Evolutionary conservation across 2,888 invertebrate species (phyloP).

Genomic region (Dynastes grantii): DNA sequence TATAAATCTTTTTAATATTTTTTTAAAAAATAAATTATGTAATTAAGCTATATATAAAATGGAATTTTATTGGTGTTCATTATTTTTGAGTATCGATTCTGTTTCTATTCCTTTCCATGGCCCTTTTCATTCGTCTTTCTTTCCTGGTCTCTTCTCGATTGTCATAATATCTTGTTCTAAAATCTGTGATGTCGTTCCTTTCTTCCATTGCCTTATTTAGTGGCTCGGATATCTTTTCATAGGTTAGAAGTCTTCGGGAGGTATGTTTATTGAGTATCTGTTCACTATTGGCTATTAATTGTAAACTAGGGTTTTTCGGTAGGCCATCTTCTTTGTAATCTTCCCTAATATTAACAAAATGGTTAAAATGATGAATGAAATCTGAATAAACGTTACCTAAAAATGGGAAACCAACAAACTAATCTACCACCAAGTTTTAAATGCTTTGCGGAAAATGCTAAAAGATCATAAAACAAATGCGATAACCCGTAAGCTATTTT

Average conservation of each 20-base stretch:
- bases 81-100: slow-evolving; percentile 60
- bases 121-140: slow-evolving; percentile 73
- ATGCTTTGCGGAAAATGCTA: slow-evolving; percentile 86
- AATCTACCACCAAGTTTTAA: slow-evolving; percentile 85
- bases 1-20: slow-evolving; percentile 8
- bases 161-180: slow-evolving; percentile 82
- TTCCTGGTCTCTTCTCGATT: slow-evolving; percentile 78
- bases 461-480: slow-evolving; percentile 87
- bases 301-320: slow-evolving; percentile 86
- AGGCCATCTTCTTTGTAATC: slow-evolving; percentile 82
- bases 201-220: slow-evolving; percentile 64
- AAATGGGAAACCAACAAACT: slow-evolving; percentile 93
- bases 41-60: slow-evolving; percentile 25
- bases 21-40: slow-evolving; percentile 30
- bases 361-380: neutral
- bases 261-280: slow-evolving; percentile 88
- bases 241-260: slow-evolving; percentile 88
- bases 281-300: slow-evolving; percentile 88
- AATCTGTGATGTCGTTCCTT: slow-evolving; percentile 69
- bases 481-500: slow-evolving; percentile 90
- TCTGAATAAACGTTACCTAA: slow-evolving; percentile 3
- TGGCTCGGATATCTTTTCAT: slow-evolving; percentile 81
- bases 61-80: slow-evolving; percentile 46
- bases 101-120: slow-evolving; percentile 63
- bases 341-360: slow-evolving; percentile 63